phyloP scores from a whole-genome alignment of 2,113 vertebrate species.

The Capreolus pygargus region DNA sequence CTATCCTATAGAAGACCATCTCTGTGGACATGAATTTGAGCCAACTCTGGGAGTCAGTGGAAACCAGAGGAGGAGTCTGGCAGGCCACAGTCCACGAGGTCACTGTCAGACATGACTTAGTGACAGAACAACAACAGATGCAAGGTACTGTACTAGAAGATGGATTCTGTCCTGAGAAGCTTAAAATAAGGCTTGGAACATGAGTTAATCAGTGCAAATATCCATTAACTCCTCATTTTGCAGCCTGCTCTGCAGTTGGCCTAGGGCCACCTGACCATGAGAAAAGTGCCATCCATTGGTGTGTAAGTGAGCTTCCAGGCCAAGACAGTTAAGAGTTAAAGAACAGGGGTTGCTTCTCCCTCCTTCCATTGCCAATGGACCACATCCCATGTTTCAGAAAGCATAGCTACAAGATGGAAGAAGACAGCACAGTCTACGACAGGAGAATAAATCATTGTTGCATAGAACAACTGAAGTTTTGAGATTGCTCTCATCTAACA shows the following conservation, averaged over 20 bases:
- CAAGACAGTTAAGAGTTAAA: not conserved
- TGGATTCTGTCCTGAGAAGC: not conserved
- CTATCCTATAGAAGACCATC: not conserved
- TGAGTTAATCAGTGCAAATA: not conserved
- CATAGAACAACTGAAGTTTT: not conserved
- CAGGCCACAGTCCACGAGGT: not conserved
- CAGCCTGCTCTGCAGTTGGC: not conserved
- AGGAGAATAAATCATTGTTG: not conserved
- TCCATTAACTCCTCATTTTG: not conserved
- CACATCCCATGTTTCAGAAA: not conserved
- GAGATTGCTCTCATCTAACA: not conserved
- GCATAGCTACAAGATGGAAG: not conserved
- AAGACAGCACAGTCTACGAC: not conserved
- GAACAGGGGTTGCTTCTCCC: not conserved
- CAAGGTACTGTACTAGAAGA: not conserved
- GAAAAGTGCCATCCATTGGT: not conserved
- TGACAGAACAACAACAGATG: not conserved
- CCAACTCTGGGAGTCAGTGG: not conserved
- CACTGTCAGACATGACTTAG: not conserved
- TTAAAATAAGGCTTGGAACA: not conserved
- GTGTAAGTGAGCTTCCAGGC: not conserved
- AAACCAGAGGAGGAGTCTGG: not conserved
- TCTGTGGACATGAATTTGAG: not conserved
- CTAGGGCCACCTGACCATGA: not conserved
- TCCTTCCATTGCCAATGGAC: not conserved